A percentile compares a stretch with the other conserved stretches of the same genome.
Evolutionary conservation across 2,113 vertebrate genomes (phyloP).

Genomic region (Ahaetulla prasina): DNA sequence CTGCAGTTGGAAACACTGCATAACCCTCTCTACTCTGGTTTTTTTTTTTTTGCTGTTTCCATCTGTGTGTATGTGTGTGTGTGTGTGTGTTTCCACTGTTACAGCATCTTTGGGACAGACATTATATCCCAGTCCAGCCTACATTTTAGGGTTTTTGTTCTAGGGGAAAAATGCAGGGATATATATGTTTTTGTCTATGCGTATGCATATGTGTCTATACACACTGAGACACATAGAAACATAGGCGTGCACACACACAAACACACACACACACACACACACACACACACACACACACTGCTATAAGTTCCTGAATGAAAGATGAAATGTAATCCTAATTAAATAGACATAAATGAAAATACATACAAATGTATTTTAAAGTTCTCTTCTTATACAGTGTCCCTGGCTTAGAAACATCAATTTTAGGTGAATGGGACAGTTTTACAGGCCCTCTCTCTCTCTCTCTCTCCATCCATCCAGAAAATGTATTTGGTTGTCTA

Average conservation of each 20-base stretch:
- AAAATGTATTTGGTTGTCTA: not conserved
- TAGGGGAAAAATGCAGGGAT: not conserved
- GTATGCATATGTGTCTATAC: not conserved
- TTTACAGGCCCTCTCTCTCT: not conserved
- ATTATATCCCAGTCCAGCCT: not conserved
- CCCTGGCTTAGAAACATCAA: not conserved
- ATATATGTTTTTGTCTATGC: not conserved
- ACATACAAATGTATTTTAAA: not conserved
- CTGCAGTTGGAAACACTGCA: conserved; percentile 33
- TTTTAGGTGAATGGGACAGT: not conserved
- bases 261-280: not conserved
- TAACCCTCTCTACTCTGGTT: conserved; percentile 43
- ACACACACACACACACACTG: not conserved
- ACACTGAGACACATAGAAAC: not conserved
- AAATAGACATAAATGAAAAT: not conserved
- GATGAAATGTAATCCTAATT: not conserved
- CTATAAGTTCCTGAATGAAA: not conserved
- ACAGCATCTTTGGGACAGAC: not conserved
- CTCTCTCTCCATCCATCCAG: not conserved
- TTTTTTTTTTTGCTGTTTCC: not conserved
- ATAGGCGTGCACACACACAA: not conserved
- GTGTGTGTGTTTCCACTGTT: not conserved
- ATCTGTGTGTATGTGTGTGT: not conserved
- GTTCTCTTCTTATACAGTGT: not conserved
- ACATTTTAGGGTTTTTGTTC: not conserved